phyloP scores from a whole-genome alignment of 2,797 vertebrate species.

The Fistularia tabacaria region DNA sequence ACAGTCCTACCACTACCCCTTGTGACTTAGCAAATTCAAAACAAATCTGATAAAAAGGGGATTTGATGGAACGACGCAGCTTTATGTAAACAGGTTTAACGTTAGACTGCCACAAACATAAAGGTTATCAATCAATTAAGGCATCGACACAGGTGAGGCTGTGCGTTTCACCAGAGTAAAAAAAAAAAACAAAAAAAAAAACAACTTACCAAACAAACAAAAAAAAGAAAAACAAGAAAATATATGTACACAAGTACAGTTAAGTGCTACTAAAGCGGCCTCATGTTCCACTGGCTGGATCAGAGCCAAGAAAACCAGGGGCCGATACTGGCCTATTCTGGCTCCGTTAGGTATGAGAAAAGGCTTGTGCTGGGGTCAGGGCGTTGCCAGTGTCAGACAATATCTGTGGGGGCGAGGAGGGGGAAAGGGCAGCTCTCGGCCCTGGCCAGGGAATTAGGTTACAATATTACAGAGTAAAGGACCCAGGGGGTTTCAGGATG shows the following conservation, averaged over 20 bases:
- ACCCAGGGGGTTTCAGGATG: conserved; percentile 54
- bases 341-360: conserved; percentile 29
- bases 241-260: conserved; percentile 75
- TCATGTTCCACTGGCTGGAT: conserved; percentile 58
- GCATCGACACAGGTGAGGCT: conserved; percentile 71
- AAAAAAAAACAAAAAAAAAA: conserved; percentile 78
- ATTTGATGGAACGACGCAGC: conserved; percentile 28
- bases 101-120: conserved; percentile 49
- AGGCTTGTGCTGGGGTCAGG: conserved; percentile 25
- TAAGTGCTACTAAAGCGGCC: conserved; percentile 71
- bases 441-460: conserved; percentile 34
- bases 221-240: conserved; percentile 66
- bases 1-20: conserved; percentile 1
- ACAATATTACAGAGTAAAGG: conserved; percentile 51
- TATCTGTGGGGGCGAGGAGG: conserved; percentile 21
- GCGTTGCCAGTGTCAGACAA: conserved; percentile 22
- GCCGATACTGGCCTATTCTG: conserved; percentile 34
- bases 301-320: conserved; percentile 32
- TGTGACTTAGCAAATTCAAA: conserved; percentile 24
- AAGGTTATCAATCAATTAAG: conserved; percentile 70
- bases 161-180: conserved; percentile 71
- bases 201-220: too few species aligned
- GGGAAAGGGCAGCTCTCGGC: conserved; percentile 30
- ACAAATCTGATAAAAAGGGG: conserved; percentile 8
- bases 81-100: conserved; percentile 45